Conservation (phyloP, 2,888 invertebrate species). For the Mellilla xanthometata region DNA sequence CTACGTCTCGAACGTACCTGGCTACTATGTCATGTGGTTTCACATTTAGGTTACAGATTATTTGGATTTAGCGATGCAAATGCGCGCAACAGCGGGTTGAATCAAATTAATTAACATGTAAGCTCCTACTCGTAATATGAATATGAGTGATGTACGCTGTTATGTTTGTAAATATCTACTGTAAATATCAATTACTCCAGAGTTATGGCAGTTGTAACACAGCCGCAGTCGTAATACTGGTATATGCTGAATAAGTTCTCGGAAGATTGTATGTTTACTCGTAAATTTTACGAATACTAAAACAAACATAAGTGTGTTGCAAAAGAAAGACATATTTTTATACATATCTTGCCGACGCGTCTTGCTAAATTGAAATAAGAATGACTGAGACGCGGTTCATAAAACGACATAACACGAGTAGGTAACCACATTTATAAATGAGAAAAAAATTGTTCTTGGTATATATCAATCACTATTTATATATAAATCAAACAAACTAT, state of each 20-base stretch:
- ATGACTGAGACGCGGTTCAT: too few species aligned
- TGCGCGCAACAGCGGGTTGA: slow-evolving; percentile 1
- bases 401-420: too few species aligned
- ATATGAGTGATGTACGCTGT: not conserved
- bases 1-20: too few species aligned
- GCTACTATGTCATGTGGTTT: slow-evolving; percentile 11
- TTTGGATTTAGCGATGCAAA: slow-evolving; percentile 1
- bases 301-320: slow-evolving; percentile 10
- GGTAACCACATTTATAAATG: too few species aligned
- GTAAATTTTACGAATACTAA: slow-evolving; percentile 22
- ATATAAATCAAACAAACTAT: too few species aligned
- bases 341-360: too few species aligned
- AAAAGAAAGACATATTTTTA: slow-evolving; percentile 2
- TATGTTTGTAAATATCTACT: not conserved
- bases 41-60: slow-evolving; percentile 12
- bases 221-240: slow-evolving; percentile 2
- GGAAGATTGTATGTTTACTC: slow-evolving; percentile 10
- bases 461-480: too few species aligned
- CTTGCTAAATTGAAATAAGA: too few species aligned
- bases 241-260: not conserved
- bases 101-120: slow-evolving; percentile 15
- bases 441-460: too few species aligned
- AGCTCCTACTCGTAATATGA: not conserved
- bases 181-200: slow-evolving; percentile 10
- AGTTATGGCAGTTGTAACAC: slow-evolving; percentile 4